phyloP scores from a whole-genome alignment of 2,888 invertebrate genomes.

The Drosophila macrospina region DNA sequence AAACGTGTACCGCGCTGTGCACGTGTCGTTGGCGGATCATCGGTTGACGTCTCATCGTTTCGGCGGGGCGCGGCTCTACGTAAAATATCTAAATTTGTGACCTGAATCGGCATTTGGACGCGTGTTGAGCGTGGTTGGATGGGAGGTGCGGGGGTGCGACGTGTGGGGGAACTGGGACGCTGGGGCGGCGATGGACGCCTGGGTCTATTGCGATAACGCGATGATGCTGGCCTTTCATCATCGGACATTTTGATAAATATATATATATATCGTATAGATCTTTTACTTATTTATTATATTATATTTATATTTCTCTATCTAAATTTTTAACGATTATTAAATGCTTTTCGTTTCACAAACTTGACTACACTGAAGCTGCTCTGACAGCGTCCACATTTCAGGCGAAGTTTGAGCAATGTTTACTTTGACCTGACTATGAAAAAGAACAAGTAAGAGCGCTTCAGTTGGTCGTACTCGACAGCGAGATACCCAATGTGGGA shows the following conservation, averaged over 20 bases:
- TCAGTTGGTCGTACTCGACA: not conserved
- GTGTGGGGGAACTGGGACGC: not conserved
- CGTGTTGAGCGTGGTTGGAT: constrained; percentile 5
- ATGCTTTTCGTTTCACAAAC: constrained; percentile 21
- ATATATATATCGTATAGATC: not conserved
- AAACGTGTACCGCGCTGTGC: not conserved
- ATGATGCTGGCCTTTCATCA: not conserved
- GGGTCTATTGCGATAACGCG: not conserved
- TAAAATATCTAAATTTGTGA: not conserved
- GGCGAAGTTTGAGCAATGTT: constrained; percentile 46
- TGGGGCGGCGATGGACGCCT: not conserved
- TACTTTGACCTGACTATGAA: constrained; percentile 54
- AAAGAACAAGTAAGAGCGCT: not conserved
- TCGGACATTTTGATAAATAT: constrained; percentile 34
- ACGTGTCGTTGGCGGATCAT: not conserved
- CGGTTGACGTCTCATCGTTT: not conserved
- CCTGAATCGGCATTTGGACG: not conserved
- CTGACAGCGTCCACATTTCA: constrained; percentile 38
- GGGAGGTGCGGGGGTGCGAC: constrained; percentile 15
- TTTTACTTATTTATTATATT: not conserved
- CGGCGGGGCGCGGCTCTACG: not conserved
- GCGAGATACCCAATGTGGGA: not conserved
- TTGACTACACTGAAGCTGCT: constrained; percentile 16
- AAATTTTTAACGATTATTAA: not conserved
- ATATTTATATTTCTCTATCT: not conserved